Evolutionary conservation across 1,140 invertebrate genomes (phyloP).

Genomic region (Oryctes rhinoceros): DNA sequence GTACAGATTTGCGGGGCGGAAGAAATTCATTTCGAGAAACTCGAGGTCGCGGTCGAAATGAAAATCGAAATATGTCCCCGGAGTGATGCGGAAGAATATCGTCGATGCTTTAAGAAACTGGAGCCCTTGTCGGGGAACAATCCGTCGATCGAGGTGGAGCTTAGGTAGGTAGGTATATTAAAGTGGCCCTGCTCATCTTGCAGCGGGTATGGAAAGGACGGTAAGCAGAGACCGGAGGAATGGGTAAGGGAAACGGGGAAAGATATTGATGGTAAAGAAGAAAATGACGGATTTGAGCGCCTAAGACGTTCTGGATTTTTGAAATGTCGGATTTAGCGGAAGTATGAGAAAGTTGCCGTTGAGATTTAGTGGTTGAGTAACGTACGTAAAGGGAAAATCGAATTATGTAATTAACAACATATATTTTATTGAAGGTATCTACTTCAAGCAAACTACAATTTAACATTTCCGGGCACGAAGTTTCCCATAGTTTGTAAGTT

Average conservation of each 20-base stretch:
- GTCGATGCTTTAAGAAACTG: background rate
- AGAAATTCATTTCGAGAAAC: background rate
- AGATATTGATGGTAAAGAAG: background rate
- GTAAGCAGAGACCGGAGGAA: background rate
- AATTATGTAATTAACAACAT: too few species aligned
- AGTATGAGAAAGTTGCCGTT: too few species aligned
- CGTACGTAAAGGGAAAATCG: too few species aligned
- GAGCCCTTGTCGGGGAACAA: too few species aligned
- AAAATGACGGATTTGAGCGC: background rate
- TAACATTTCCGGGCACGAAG: too few species aligned
- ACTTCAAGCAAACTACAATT: too few species aligned
- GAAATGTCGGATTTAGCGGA: too few species aligned
- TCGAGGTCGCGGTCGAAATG: background rate
- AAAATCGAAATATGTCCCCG: background rate
- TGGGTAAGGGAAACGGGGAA: background rate
- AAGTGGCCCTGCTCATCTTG: background rate
- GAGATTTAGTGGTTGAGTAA: too few species aligned
- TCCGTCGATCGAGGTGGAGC: background rate
- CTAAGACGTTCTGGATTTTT: too few species aligned
- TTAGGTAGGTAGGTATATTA: background rate
- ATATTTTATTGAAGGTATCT: too few species aligned
- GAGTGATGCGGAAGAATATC: background rate
- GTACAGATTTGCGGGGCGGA: background rate
- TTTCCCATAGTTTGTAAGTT: too few species aligned
- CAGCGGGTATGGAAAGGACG: background rate